Evolutionary conservation across 2,113 vertebrate genomes (phyloP), one percentile per base, ranked within the genome.

Genomic region (Pholis gunnellus): DNA sequence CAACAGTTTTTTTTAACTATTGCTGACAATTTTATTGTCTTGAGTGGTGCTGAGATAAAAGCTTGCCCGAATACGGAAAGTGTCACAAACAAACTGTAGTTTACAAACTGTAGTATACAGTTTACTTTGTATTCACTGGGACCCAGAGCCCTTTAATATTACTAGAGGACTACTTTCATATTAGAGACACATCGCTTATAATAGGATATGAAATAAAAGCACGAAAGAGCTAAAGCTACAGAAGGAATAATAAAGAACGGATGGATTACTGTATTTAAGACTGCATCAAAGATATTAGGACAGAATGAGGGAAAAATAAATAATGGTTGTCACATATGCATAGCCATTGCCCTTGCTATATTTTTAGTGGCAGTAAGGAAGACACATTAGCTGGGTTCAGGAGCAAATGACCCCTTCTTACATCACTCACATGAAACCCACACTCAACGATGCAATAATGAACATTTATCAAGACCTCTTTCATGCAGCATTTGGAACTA

Each of bases 1-100:
- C 72, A 75, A 79, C 54, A 83, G 27, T 83, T 87, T 78, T 85
- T 90, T 81, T 86, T 81, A 78, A 83, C 59, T 72, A 75, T 83
- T 84, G 59, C 52, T 79, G 81, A 88, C 81, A 89, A 73, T 84
- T 87, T 90, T 84, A 91, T 67, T 81, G 36, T 69, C 68, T 59
- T 4, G 40, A 74, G 67, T 64, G 60, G 50, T 65, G 59, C 65
- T 42, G 65, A 78, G 80, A 87, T 79, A 79, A 81, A 78, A 82
- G 38, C 60, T 70, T 73, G 40, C 46, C 52, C 44, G 64, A 77
- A 79, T 31, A 50, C 79, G 84, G 59, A 90, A 71, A 81, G 68
- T 79, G 69, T 75, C 73, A 75, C 71, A 84, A 83, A 71, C 61
- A 52, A 90, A 78, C 72, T 17, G 60, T 79, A n/a, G 78, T 91